A percentile compares a stretch with the other conserved stretches of the same genome.
Conservation (phyloP, 2,797 vertebrate species). For the Lindbergichthys nudifrons region DNA sequence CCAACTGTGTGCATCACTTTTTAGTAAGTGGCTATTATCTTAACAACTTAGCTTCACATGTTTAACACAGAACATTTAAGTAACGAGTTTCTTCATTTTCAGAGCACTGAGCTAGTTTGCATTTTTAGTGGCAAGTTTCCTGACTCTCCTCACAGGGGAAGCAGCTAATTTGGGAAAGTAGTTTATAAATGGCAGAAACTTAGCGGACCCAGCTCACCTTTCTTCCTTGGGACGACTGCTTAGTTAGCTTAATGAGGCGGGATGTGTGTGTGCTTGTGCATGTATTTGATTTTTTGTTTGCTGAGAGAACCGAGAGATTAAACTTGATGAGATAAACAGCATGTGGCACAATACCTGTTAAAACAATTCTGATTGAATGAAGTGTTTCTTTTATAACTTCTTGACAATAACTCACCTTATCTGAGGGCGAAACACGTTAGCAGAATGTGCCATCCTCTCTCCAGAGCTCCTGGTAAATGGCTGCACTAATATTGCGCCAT, state of each 20-base stretch:
- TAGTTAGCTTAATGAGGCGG: conserved; percentile 64
- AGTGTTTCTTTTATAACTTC: conserved; percentile 10
- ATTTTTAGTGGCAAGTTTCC: conserved; percentile 45
- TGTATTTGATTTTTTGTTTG: background rate
- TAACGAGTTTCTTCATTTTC: conserved; percentile 23
- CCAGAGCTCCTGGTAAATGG: conserved; percentile 65
- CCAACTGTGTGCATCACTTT: too few species aligned
- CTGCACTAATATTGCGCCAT: conserved; percentile 65
- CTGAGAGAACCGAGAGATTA: too few species aligned
- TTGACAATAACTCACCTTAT: conserved; percentile 21
- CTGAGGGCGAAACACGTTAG: conserved; percentile 36
- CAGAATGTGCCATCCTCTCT: conserved; percentile 35
- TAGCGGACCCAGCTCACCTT: conserved; percentile 53
- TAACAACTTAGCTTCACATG: background rate
- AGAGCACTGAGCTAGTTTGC: conserved; percentile 31
- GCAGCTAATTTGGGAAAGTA: conserved; percentile 61
- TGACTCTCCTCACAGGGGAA: conserved; percentile 49
- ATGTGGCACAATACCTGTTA: background rate
- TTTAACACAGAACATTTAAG: background rate
- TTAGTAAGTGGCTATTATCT: conserved; percentile 6
- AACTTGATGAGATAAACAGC: background rate
- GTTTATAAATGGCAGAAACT: conserved; percentile 64
- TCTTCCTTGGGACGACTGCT: conserved; percentile 42
- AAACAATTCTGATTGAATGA: conserved; percentile 5
- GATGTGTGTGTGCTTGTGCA: conserved; percentile 4